Percentiles rank a stretch among this genome's conserved stretches.
These are phyloP conservation scores for Ptychodera flava DNA, from an alignment of 35 echinoderm and acorn worm species.

Conservation along the genomic window DNA sequence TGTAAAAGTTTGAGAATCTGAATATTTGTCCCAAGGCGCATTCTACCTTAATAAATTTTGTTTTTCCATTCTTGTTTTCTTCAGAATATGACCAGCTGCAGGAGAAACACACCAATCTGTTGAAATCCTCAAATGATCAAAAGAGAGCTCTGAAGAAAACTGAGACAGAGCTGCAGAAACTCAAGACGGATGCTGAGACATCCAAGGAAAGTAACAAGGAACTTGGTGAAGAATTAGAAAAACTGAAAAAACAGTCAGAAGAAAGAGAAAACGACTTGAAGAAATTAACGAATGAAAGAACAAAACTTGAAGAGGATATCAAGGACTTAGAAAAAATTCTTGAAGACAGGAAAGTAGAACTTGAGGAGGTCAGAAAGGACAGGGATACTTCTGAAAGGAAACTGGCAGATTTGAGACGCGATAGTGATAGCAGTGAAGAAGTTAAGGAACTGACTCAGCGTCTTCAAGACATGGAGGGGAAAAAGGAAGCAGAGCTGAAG, in stretches of 20 bases:
- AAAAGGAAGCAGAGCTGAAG: slow-evolving; percentile 12
- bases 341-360: neutral
- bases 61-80: too few relatives aligned
- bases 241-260: slow-evolving; percentile 3
- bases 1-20: too few relatives aligned
- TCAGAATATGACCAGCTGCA: neutral
- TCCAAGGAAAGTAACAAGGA: neutral
- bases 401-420: neutral
- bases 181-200: slow-evolving; percentile 8
- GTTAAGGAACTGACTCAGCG: slow-evolving; percentile 15
- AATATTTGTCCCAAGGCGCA: too few relatives aligned
- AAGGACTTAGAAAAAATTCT: neutral
- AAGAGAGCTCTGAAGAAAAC: neutral
- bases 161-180: slow-evolving; percentile 12
- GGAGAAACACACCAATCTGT: neutral
- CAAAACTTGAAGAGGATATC: too few relatives aligned
- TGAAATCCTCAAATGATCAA: neutral
- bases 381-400: neutral
- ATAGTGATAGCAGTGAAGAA: slow-evolving; percentile 13
- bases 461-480: neutral
- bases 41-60: too few relatives aligned
- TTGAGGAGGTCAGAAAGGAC: neutral
- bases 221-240: neutral
- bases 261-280: slow-evolving; percentile 3
- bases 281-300: neutral